These are phyloP conservation scores for Crossaster papposus DNA, from an alignment of 53 echinoderm and acorn worm species.

Conservation along the genomic window DNA sequence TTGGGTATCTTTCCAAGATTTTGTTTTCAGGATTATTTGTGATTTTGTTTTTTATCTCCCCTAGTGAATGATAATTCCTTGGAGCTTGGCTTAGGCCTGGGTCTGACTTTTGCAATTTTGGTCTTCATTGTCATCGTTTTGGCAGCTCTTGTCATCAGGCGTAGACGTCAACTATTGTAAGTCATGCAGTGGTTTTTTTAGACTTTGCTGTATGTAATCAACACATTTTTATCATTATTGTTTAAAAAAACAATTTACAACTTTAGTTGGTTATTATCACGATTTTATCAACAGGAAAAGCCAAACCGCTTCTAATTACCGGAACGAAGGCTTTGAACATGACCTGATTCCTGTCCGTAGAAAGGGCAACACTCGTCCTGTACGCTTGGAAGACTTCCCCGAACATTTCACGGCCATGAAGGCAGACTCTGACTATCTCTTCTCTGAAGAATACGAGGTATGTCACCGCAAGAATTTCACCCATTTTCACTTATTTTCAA, in stretches of 20 bases:
- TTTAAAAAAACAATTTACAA: too few species aligned
- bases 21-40: background rate
- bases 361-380: conserved; percentile 59
- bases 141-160: conserved; percentile 43
- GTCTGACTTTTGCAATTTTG: conserved; percentile 22
- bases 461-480: background rate
- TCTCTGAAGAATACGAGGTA: conserved; percentile 96
- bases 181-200: background rate
- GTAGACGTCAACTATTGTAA: conserved; percentile 41
- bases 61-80: conserved; percentile 33
- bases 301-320: background rate
- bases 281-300: background rate
- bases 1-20: background rate
- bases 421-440: conserved; percentile 86
- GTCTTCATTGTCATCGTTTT: conserved; percentile 59
- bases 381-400: conserved; percentile 70
- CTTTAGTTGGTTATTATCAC: background rate
- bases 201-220: too few species aligned
- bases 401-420: conserved; percentile 79
- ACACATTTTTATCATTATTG: too few species aligned
- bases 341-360: background rate
- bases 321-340: conserved; percentile 12
- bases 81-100: conserved; percentile 43
- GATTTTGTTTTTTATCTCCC: background rate
- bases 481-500: background rate